Percentiles rank a stretch among this genome's conserved stretches.
Conservation (phyloP, 2,888 invertebrate species). For the Agrotis clavis region DNA sequence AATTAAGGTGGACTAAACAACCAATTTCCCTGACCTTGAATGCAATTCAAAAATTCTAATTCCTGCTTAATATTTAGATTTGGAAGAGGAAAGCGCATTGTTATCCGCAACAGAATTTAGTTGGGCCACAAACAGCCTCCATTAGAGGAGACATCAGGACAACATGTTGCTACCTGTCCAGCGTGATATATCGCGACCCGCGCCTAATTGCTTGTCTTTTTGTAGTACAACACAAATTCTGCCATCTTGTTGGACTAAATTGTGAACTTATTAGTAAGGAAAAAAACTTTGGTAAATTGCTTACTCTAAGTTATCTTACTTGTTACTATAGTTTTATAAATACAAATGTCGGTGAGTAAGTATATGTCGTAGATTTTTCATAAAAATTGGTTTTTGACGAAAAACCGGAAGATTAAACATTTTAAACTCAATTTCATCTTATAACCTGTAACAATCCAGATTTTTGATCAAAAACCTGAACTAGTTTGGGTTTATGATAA, state of each 20-base stretch:
- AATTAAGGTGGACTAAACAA: background rate
- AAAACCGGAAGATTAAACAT: too few relatives aligned
- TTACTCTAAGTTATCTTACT: too few relatives aligned
- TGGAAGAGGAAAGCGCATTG: slow-evolving; percentile 28
- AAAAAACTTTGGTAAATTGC: background rate
- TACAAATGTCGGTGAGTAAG: too few relatives aligned
- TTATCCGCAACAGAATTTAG: slow-evolving; percentile 56
- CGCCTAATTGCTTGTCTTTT: slow-evolving; percentile 82
- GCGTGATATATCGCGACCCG: slow-evolving; percentile 79
- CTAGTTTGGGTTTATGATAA: too few relatives aligned
- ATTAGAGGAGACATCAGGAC: slow-evolving; percentile 78
- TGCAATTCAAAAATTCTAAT: background rate
- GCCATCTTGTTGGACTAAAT: slow-evolving; percentile 31
- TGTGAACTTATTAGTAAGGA: slow-evolving; percentile 11
- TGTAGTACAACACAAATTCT: slow-evolving; percentile 65
- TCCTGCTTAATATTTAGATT: slow-evolving; percentile 1
- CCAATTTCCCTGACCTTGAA: background rate
- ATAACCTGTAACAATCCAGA: too few relatives aligned
- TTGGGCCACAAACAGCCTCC: slow-evolving; percentile 66
- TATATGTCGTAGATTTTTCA: too few relatives aligned
- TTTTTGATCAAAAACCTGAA: too few relatives aligned
- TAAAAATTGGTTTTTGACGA: too few relatives aligned
- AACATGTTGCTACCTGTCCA: slow-evolving; percentile 82
- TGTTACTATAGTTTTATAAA: too few relatives aligned
- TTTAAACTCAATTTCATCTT: too few relatives aligned